These are phyloP conservation scores for Liodrosophila aerea DNA, from an alignment of 2,888 invertebrate species.

Conservation along the genomic window DNA sequence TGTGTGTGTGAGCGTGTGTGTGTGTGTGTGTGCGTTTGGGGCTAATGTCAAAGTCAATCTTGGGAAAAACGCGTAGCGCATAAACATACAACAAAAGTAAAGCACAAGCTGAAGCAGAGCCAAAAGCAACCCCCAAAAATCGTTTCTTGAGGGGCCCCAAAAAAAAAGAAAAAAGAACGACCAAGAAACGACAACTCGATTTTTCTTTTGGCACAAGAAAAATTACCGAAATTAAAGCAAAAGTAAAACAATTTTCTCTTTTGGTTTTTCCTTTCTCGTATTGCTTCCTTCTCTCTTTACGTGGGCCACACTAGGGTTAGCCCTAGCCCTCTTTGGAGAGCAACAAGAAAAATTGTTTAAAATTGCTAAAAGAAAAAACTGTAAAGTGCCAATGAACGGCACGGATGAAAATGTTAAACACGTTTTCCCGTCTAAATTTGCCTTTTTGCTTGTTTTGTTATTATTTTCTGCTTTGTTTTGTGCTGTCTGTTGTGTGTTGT, in stretches of 20 bases:
- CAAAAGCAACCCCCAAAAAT: conserved; percentile 53
- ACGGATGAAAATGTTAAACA: conserved; percentile 68
- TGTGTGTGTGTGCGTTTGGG: conserved; percentile 53
- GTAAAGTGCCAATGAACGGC: conserved; percentile 51
- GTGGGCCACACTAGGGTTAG: conserved; percentile 53
- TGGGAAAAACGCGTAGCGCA: conserved; percentile 77
- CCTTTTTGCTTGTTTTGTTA: conserved; percentile 6
- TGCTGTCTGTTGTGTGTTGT: conserved; percentile 20
- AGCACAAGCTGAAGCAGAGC: conserved; percentile 40
- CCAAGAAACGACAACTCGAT: conserved; percentile 69
- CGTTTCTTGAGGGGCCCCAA: conserved; percentile 43
- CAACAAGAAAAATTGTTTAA: conserved; percentile 72
- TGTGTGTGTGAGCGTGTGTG: too few relatives aligned
- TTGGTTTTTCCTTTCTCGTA: conserved; percentile 21
- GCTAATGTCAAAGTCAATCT: conserved; percentile 79
- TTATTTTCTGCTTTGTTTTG: conserved; percentile 1
- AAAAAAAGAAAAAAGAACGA: conserved; percentile 35
- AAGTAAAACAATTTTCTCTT: conserved; percentile 76
- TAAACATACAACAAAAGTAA: conserved; percentile 69
- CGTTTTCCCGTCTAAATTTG: conserved; percentile 49
- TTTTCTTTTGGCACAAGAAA: conserved; percentile 75
- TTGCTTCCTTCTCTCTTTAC: not conserved
- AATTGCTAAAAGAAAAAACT: conserved; percentile 48
- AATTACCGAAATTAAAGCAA: conserved; percentile 78
- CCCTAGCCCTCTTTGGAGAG: conserved; percentile 54